Evolutionary conservation across 2,113 vertebrate species (phyloP), one percentile per base, ranked within the genome.

Genomic region (Paradisaea rubra): DNA sequence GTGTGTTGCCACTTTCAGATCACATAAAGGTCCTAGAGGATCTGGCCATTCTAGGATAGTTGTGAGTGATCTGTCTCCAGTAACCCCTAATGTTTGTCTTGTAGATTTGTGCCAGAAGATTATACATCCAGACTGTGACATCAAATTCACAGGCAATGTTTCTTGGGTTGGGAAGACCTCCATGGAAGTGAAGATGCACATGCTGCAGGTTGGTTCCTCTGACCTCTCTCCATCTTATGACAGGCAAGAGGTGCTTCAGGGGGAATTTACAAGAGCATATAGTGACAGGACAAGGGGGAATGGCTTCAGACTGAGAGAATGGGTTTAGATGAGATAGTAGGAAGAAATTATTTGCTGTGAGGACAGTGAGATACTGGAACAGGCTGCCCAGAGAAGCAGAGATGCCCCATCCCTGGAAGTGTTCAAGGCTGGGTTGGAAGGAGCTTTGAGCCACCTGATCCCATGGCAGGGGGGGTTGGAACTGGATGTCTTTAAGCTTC

Each of bases 101-200:
- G 53, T 91, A 99, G 99, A 99, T 96, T 98, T 99, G 98, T 97
- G 98, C 96, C 98, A 98, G 92, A 98, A 98, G 66, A 82, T 97
- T 50, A 98, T 99, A 95, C 98, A 98, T 72, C 99, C 99, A 2
- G 99, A 99, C 94, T 98, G 98, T 63, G 99, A 99, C 97, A 99
- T 99, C 97, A 99, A 99, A 94, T 98, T 99, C 94, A 98, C 97
- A 13, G 99, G 99, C 93, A 98, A 98, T 23, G 99, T 99, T 96
- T 99, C 98, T 27, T 99, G 99, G 99, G 99, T 99, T 93, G 99
- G 99, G 47, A 99, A 93, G 85, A 99, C 99, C 14, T 99, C 99
- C 11, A 99, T 99, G 95, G 99, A 99, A 97, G 99, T 99, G 92
- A 99, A 98, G 97, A 99, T 99, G 98, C 98, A 98, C 86, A 98